Percentiles rank a stretch among this genome's conserved stretches.
Evolutionary conservation across 2,888 invertebrate species (phyloP).

Genomic region (Sceliomorpha sp.): DNA sequence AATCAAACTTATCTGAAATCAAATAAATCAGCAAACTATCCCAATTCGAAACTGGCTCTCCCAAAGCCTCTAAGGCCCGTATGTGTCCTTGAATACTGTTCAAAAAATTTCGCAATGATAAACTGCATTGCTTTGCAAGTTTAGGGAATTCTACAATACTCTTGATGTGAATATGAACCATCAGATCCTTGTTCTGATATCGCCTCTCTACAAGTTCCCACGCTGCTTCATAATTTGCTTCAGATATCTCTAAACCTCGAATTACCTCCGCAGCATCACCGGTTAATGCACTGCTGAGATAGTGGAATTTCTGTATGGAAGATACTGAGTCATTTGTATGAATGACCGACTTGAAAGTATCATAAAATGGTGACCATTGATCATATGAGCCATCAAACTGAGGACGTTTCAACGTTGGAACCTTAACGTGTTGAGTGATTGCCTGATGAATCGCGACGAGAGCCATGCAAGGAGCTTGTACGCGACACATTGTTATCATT

Average conservation of each 20-base stretch:
- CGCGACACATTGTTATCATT: not conserved
- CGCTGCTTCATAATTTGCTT: conserved; percentile 52
- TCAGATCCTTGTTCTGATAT: conserved; percentile 50
- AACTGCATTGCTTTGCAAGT: conserved; percentile 27
- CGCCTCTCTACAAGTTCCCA: conserved; percentile 37
- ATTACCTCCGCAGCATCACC: conserved; percentile 39
- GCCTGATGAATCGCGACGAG: not conserved
- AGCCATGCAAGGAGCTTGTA: not conserved
- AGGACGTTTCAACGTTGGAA: conserved; percentile 45
- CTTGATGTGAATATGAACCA: conserved; percentile 54
- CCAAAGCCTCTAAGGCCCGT: conserved; percentile 52
- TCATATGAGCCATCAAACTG: conserved; percentile 42
- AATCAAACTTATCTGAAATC: conserved; percentile 58
- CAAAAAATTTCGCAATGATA: conserved; percentile 45
- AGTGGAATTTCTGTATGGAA: conserved; percentile 53
- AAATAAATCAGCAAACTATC: conserved; percentile 57
- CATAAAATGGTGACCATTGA: conserved; percentile 52
- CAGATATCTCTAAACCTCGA: conserved; percentile 43
- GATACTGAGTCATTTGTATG: conserved; percentile 41
- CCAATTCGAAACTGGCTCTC: conserved; percentile 56
- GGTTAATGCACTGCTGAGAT: conserved; percentile 42
- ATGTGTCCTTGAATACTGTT: conserved; percentile 47
- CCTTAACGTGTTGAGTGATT: conserved; percentile 11
- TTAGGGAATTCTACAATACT: conserved; percentile 40
- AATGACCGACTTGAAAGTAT: conserved; percentile 49